Conservation (phyloP, 2,888 invertebrate genomes). For the Stenotaenia linearis region DNA sequence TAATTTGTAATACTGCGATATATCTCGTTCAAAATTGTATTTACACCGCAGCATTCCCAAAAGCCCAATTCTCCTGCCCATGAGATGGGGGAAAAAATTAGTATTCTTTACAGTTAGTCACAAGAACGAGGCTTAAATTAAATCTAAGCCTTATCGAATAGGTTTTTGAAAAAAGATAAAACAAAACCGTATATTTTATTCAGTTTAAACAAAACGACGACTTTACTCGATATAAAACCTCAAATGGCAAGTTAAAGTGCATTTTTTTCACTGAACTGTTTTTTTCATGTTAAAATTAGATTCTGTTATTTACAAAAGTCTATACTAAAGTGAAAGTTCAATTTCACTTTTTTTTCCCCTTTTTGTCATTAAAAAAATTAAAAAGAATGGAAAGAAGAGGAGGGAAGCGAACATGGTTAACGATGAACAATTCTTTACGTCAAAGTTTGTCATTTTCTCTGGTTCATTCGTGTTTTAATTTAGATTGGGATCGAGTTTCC, state of each 20-base stretch:
- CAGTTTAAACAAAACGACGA: neutral
- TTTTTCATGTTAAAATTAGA: neutral
- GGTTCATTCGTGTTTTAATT: neutral
- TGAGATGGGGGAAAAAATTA: neutral
- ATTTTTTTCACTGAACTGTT: neutral
- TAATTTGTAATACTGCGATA: too few species aligned
- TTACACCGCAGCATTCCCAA: neutral
- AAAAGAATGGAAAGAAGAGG: neutral
- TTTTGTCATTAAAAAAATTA: neutral
- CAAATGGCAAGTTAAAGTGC: neutral
- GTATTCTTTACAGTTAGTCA: neutral
- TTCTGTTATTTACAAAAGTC: too few species aligned
- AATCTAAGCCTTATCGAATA: neutral
- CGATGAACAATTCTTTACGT: neutral
- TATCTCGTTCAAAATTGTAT: too few species aligned
- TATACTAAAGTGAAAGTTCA: neutral
- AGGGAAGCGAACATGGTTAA: neutral
- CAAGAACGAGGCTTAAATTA: neutral
- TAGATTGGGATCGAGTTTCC: slow-evolving; percentile 2
- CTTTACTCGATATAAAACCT: neutral
- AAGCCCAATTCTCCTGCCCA: neutral
- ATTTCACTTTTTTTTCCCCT: too few species aligned
- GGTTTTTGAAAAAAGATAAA: neutral
- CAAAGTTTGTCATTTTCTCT: neutral
- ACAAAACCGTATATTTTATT: neutral